Percentiles rank a stretch among this genome's conserved stretches.
Conservation (phyloP, 2,113 vertebrate species). For the Xenus cinereus region DNA sequence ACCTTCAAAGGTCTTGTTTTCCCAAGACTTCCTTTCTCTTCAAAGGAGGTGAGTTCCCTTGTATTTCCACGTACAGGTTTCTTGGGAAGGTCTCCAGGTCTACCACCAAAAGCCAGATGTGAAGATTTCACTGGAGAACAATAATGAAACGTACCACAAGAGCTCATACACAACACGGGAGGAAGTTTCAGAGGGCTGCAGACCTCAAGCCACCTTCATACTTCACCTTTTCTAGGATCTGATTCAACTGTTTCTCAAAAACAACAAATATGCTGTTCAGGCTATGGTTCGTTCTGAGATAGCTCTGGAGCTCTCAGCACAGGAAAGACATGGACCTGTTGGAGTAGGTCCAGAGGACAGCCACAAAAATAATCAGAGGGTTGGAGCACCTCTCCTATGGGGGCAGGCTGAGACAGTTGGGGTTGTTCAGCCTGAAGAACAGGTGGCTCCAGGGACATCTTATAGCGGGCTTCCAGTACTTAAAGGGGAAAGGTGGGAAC, state of each 20-base stretch:
- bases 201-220: neutral
- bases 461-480: neutral
- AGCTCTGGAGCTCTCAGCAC: neutral
- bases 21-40: neutral
- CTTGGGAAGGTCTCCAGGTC: neutral
- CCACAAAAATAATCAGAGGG: neutral
- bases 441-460: neutral
- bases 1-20: neutral
- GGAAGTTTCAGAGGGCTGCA: neutral
- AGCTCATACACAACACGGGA: neutral
- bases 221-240: neutral
- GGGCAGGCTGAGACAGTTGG: neutral
- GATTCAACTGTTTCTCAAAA: neutral
- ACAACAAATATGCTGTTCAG: accelerated
- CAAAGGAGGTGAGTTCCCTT: neutral
- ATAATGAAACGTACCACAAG: neutral
- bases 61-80: neutral
- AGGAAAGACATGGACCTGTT: neutral
- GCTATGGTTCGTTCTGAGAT: neutral
- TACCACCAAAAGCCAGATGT: neutral
- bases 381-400: neutral
- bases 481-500: neutral
- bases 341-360: neutral
- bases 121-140: neutral
- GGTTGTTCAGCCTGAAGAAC: neutral